A percentile compares a stretch with the other conserved stretches of the same genome.
Evolutionary conservation across 1,140 invertebrate genomes (phyloP).

Genomic region (Propsilocerus akamusi): DNA sequence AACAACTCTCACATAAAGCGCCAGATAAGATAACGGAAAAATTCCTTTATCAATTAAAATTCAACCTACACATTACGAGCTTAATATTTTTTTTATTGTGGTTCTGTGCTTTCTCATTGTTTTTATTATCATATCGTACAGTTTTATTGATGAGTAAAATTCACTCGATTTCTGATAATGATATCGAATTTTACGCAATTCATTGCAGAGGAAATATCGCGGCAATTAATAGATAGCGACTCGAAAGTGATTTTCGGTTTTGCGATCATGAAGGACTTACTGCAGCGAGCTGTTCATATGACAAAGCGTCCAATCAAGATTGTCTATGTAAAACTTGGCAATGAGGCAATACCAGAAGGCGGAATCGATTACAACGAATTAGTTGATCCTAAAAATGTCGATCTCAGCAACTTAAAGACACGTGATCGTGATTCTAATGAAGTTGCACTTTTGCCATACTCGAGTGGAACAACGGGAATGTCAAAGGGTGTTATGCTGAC

Average conservation of each 20-base stretch:
- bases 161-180: neutral
- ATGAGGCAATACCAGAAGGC: conserved; percentile 23
- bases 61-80: neutral
- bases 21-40: too few species aligned
- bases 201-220: conserved; percentile 52
- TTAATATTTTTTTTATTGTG: neutral
- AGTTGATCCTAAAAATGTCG: conserved; percentile 21
- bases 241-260: conserved; percentile 48
- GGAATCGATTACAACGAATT: conserved; percentile 37
- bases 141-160: neutral
- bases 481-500: conserved; percentile 76
- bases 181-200: conserved; percentile 5
- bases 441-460: conserved; percentile 37
- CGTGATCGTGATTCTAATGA: conserved; percentile 25
- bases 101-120: neutral
- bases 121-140: neutral
- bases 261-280: conserved; percentile 26
- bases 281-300: conserved; percentile 25
- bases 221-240: conserved; percentile 42
- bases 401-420: conserved; percentile 26
- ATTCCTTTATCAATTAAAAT: neutral
- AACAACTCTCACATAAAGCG: too few species aligned
- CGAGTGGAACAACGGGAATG: conserved; percentile 74
- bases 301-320: conserved; percentile 30
- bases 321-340: conserved; percentile 26